These are phyloP conservation scores for Pandemis cinnamomeana DNA, from an alignment of 2,888 invertebrate species.

Conservation along the genomic window DNA sequence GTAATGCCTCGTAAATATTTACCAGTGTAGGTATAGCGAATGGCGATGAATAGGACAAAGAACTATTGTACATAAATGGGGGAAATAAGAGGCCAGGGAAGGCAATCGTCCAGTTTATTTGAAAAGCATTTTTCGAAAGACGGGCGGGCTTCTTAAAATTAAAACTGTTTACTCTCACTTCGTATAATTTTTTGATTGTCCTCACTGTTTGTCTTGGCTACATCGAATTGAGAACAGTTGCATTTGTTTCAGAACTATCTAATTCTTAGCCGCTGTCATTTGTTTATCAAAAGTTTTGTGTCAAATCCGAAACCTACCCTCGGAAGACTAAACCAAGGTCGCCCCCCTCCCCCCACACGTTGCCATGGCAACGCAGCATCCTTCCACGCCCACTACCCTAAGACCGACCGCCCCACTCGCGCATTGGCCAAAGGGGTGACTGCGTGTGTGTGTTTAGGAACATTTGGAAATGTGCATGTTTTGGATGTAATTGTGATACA, in stretches of 20 bases:
- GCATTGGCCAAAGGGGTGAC: slow-evolving; percentile 81
- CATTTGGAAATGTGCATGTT: slow-evolving; percentile 57
- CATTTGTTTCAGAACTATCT: not conserved
- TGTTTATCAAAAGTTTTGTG: slow-evolving; percentile 9
- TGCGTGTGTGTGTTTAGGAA: slow-evolving; percentile 70
- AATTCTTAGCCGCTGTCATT: slow-evolving; percentile 1
- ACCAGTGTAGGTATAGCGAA: not conserved
- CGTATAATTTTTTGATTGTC: too few species aligned
- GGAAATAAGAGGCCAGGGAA: too few species aligned
- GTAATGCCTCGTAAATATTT: slow-evolving; percentile 1
- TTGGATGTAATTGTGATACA: slow-evolving; percentile 16
- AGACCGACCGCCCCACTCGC: slow-evolving; percentile 83
- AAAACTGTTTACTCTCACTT: too few species aligned
- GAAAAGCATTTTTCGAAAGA: too few species aligned
- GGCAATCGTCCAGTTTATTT: too few species aligned
- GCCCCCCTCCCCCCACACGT: slow-evolving; percentile 61
- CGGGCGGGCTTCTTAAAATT: too few species aligned
- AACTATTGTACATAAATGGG: not conserved
- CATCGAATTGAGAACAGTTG: not conserved
- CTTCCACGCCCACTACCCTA: slow-evolving; percentile 85
- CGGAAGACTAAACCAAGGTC: slow-evolving; percentile 36
- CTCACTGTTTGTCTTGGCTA: too few species aligned
- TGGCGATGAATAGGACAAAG: not conserved
- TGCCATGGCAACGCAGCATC: slow-evolving; percentile 86
- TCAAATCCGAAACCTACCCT: slow-evolving; percentile 25